Percentiles rank a stretch among this genome's conserved stretches.
Evolutionary conservation across 1,140 invertebrate species (phyloP).

Genomic region (Pachypeltis micranthus): DNA sequence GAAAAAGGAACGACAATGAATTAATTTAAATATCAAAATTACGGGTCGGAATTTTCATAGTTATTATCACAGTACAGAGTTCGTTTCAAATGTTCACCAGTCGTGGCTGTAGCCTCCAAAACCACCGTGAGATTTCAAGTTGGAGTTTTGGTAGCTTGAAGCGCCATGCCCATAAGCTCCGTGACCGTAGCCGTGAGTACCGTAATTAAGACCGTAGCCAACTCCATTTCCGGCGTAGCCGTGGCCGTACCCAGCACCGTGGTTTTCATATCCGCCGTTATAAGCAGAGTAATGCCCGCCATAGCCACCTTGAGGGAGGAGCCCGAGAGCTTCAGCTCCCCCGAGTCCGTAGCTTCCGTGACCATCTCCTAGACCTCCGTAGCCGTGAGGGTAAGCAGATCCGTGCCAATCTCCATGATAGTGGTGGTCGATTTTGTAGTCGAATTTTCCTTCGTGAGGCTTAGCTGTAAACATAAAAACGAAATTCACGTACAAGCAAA

Average conservation of each 20-base stretch:
- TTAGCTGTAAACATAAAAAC: conserved; percentile 14
- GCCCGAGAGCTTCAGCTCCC: conserved; percentile 10
- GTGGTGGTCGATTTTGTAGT: conserved; percentile 12
- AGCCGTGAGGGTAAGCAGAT: conserved; percentile 13
- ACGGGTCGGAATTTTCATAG: too few species aligned
- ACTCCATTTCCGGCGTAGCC: conserved; percentile 4
- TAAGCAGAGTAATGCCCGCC: conserved; percentile 2
- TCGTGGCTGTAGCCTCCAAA: background rate
- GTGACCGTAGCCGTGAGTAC: background rate
- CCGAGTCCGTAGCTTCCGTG: conserved; percentile 18
- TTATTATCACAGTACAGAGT: too few species aligned
- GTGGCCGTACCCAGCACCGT: background rate
- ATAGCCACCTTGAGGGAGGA: background rate
- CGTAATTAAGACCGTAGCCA: background rate
- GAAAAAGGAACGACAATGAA: too few species aligned
- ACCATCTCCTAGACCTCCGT: conserved; percentile 17
- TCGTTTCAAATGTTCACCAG: too few species aligned
- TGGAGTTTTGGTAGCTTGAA: background rate
- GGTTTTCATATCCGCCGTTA: background rate
- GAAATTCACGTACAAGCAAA: too few species aligned
- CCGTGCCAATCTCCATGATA: conserved; percentile 12
- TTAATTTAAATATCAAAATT: too few species aligned
- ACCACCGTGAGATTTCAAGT: background rate
- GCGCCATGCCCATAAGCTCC: conserved; percentile 5
- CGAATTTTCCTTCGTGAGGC: conserved; percentile 14